Evolutionary conservation across 2,113 vertebrate species (phyloP).

Genomic region (Saiga tatarica): DNA sequence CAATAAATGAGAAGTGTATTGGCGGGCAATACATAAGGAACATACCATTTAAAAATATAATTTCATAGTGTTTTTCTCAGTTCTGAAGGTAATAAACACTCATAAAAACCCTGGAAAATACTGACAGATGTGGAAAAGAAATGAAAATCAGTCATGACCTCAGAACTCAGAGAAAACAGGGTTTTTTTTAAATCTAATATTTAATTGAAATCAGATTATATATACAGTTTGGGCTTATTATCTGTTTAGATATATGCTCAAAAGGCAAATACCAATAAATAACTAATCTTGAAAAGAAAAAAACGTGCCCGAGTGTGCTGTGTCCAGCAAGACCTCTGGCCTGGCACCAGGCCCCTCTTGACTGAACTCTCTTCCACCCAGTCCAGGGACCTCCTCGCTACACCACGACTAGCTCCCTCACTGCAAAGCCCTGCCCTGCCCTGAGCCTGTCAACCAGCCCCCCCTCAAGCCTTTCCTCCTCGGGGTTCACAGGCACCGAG

Average conservation of each 20-base stretch:
- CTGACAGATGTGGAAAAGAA: neutral
- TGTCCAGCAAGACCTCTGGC: neutral
- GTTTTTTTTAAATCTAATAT: neutral
- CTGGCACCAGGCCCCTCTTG: neutral
- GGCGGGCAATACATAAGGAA: neutral
- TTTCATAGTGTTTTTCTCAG: neutral
- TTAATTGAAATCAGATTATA: constrained; percentile 36
- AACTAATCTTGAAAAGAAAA: neutral
- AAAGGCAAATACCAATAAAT: neutral
- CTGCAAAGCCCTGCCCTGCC: neutral
- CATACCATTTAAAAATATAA: neutral
- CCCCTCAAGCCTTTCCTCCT: neutral
- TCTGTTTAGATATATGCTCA: neutral
- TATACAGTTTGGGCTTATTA: neutral
- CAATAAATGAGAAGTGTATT: neutral
- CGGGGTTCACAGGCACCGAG: rapidly evolving
- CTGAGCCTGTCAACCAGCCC: neutral
- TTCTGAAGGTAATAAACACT: constrained; percentile 14
- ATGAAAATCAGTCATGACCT: neutral
- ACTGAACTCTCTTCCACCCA: neutral
- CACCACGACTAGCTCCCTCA: neutral
- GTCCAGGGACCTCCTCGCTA: neutral
- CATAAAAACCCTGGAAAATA: neutral
- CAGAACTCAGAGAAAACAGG: neutral
- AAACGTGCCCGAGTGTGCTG: neutral